Conservation (phyloP, 2,113 vertebrate species). For the Ia io region DNA sequence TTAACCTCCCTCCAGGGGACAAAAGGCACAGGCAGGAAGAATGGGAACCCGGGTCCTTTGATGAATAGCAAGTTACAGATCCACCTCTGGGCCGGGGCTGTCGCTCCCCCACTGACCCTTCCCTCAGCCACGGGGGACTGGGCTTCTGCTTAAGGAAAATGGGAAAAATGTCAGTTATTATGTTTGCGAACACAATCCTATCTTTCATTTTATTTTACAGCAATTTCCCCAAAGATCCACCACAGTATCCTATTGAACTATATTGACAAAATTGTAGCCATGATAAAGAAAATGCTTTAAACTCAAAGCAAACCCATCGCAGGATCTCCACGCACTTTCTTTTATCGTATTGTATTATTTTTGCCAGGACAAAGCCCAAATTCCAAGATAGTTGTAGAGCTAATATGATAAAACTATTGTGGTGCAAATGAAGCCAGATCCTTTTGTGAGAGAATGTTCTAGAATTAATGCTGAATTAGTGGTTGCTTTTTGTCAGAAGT, state of each 20-base stretch:
- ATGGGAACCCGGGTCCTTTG: background rate
- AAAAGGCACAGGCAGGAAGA: background rate
- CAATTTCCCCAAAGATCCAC: slow-evolving; percentile 34
- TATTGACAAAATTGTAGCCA: slow-evolving; percentile 20
- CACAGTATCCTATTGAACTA: background rate
- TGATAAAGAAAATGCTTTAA: background rate
- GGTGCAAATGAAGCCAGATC: background rate
- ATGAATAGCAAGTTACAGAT: background rate
- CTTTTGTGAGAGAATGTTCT: background rate
- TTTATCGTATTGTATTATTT: background rate
- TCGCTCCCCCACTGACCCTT: slow-evolving; percentile 30
- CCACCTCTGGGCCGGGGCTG: background rate
- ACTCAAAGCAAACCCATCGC: background rate
- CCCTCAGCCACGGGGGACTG: slow-evolving; percentile 10
- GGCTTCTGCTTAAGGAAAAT: slow-evolving; percentile 12
- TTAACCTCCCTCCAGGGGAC: background rate
- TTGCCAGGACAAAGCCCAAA: background rate
- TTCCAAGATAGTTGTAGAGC: background rate
- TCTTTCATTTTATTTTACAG: slow-evolving; percentile 46
- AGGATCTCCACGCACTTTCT: background rate
- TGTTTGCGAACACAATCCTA: slow-evolving; percentile 42
- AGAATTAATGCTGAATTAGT: background rate
- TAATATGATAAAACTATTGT: background rate
- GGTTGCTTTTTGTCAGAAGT: background rate
- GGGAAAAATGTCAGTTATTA: slow-evolving; percentile 48